Conservation (phyloP, 2,113 vertebrate species). For the Cavia porcellus region DNA sequence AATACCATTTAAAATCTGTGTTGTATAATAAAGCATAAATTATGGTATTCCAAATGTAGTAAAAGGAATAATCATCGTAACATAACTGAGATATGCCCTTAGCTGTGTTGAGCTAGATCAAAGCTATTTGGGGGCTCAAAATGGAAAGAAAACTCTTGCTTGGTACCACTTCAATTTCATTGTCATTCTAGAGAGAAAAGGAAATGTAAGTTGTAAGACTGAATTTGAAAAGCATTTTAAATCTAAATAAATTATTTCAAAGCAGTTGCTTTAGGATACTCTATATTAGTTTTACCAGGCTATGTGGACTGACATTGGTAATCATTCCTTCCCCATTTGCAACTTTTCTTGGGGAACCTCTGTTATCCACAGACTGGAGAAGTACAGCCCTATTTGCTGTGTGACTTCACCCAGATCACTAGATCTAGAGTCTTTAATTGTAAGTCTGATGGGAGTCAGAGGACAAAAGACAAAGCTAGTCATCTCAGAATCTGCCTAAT, state of each 20-base stretch:
- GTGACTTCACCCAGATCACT: neutral
- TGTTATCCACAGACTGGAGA: neutral
- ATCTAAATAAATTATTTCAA: constrained; percentile 24
- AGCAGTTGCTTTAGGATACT: neutral
- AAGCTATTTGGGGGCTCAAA: constrained; percentile 30
- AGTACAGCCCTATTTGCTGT: neutral
- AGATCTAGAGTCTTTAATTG: neutral
- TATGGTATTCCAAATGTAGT: neutral
- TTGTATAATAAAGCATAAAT: constrained; percentile 8
- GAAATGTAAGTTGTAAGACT: neutral
- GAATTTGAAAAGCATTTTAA: constrained; percentile 11
- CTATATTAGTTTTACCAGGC: neutral
- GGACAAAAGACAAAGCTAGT: neutral
- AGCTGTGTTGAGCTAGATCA: neutral
- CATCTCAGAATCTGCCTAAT: neutral
- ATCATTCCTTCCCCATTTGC: neutral
- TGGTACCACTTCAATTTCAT: neutral
- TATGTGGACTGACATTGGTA: neutral
- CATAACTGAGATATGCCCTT: neutral
- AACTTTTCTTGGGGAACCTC: neutral
- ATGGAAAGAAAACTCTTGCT: constrained; percentile 8
- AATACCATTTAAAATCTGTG: constrained; percentile 49
- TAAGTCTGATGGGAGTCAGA: neutral
- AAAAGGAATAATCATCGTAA: constrained; percentile 44
- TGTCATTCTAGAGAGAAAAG: neutral